Base-by-base conservation (phyloP, 1,140 invertebrate genomes). In the Magallana ariakensis region DNA sequence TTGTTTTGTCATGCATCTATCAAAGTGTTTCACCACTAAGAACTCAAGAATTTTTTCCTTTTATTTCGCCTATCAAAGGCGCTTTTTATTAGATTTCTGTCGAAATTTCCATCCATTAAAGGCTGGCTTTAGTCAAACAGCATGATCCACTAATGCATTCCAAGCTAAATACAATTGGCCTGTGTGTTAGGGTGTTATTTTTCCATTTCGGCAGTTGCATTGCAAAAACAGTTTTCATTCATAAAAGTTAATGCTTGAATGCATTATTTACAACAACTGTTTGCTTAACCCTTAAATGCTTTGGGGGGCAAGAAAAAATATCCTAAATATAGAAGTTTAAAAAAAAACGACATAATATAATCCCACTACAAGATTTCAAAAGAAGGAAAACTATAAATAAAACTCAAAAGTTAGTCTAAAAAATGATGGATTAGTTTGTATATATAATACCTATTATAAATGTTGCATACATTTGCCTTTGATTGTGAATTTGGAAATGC, bases 1-100 rank as follows among this genome's bases (percentile, higher is more conserved):
- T 75, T 75, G 19, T 26, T 75, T 75, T 75, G 66, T 75, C 66
- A 75, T 75, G 66, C 66, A 46, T 75, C 22, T 75, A 26, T 75
- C 9, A 75, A 46, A 75, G 9, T n/a, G 33, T 26, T 26, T 46
- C 33, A 46, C 19, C 11, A 22, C 13, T 46, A 26, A 13, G 66
- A 75, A 26, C 66, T 75, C 66, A 33, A 75, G 66, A 75, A 75
- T 46, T 62, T 16, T 13, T 16, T 13, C 13, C 22, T 26, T 75
- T 75, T 75, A 16, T 26, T 75, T 75, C 22, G 7, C 26, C 22
- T 13, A 75, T 75, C 66, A 75, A 75, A 75, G 66, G 66, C 22
- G 33, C 66, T 75, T 75, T 75, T 26, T 33, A 75, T 75, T 33
- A 22, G 66, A 75, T 11, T 33, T 75, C 66, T 26, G 15, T 11